Evolutionary conservation across 2,888 invertebrate genomes (phyloP).

Genomic region (Ditula angustiorana): DNA sequence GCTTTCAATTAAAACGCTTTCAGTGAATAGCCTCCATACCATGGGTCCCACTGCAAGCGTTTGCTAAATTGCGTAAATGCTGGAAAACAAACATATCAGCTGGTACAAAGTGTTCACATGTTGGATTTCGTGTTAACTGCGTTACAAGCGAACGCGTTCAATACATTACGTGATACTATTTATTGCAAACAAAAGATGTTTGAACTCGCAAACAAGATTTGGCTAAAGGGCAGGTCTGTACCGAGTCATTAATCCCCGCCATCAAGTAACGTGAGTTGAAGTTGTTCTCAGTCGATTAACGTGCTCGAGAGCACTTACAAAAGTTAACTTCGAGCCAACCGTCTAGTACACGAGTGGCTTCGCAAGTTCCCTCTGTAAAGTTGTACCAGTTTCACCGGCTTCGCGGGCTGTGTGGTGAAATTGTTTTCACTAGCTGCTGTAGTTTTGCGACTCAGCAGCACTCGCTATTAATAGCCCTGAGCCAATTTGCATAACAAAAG

Average conservation of each 20-base stretch:
- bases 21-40: too few species aligned
- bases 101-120: too few species aligned
- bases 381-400: conserved; percentile 17
- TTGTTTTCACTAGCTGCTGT: background rate
- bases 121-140: too few species aligned
- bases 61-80: background rate
- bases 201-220: conserved; percentile 26
- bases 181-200: conserved; percentile 27
- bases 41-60: background rate
- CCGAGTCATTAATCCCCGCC: conserved; percentile 29
- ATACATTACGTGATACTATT: too few species aligned
- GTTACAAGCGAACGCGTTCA: too few species aligned
- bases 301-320: conserved; percentile 33
- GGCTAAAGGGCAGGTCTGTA: conserved; percentile 21
- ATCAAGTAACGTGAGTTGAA: conserved; percentile 32
- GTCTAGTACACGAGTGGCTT: conserved; percentile 17
- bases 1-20: background rate
- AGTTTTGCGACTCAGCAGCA: background rate
- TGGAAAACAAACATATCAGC: background rate
- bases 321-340: conserved; percentile 31
- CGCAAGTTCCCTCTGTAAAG: conserved; percentile 17
- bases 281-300: conserved; percentile 33
- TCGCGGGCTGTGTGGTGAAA: background rate
- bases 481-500: conserved; percentile 12
- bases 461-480: background rate